phyloP scores from a whole-genome alignment of 2,797 vertebrate species.

The Helostoma temminkii region DNA sequence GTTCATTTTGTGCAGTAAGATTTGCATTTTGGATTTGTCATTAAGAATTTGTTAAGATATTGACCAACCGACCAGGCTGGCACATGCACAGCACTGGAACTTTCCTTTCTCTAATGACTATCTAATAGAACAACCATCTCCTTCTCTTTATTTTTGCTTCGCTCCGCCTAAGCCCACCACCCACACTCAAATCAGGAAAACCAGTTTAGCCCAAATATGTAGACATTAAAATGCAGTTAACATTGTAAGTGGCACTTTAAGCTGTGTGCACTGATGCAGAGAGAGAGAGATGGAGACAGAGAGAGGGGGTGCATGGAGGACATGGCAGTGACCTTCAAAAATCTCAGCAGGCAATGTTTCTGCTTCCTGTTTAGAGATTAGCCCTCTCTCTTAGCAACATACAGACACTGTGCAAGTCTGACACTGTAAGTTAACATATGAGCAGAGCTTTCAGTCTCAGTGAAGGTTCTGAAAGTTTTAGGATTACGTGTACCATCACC shows the following conservation, averaged over 20 bases:
- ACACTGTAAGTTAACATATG: slow-evolving; percentile 30
- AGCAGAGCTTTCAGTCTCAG: slow-evolving; percentile 24
- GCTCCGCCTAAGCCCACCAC: slow-evolving; percentile 29
- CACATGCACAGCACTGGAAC: slow-evolving; percentile 27
- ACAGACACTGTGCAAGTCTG: slow-evolving; percentile 2
- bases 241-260: slow-evolving; percentile 78
- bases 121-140: slow-evolving; percentile 50
- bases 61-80: slow-evolving; percentile 23
- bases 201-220: slow-evolving; percentile 56
- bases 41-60: slow-evolving; percentile 6
- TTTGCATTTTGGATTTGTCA: slow-evolving; percentile 11
- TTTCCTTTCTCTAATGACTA: slow-evolving; percentile 56
- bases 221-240: slow-evolving; percentile 72
- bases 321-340: slow-evolving; percentile 79
- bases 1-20: not conserved
- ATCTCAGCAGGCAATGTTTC: slow-evolving; percentile 66
- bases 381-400: slow-evolving; percentile 34
- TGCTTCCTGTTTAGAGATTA: slow-evolving; percentile 60
- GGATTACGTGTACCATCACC: slow-evolving; percentile 31
- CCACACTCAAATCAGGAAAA: slow-evolving; percentile 44
- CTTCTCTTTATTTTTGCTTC: slow-evolving; percentile 28
- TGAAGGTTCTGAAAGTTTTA: slow-evolving; percentile 42
- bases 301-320: slow-evolving; percentile 50
- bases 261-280: slow-evolving; percentile 63
- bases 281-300: not conserved